Percentiles rank a stretch among this genome's conserved stretches.
Conservation (phyloP, 1,140 invertebrate genomes). For the Camponotus vicinus region DNA sequence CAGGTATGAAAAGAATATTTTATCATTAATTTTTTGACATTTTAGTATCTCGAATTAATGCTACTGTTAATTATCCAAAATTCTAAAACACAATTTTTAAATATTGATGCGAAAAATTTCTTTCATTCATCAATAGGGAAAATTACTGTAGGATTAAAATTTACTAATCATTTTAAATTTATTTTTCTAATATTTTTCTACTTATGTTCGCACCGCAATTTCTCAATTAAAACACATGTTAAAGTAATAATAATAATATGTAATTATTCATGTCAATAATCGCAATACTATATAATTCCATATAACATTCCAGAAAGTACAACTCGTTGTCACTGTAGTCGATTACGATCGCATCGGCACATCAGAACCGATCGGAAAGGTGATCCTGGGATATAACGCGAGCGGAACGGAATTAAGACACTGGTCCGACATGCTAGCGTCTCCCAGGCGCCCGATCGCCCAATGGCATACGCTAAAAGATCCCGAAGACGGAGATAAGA, state of each 20-base stretch:
- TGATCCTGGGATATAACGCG: constrained; percentile 98
- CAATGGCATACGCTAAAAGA: constrained; percentile 99
- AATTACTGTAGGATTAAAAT: not conserved
- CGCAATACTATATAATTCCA: not conserved
- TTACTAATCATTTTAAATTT: not conserved
- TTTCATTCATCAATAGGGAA: not conserved
- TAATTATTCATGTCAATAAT: constrained; percentile 5
- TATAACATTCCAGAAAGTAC: constrained; percentile 95
- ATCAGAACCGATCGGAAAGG: constrained; percentile 99
- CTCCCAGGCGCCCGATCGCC: constrained; percentile 98
- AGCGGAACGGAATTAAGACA: constrained; percentile 99
- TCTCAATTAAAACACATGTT: constrained; percentile 6
- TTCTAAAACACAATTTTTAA: not conserved
- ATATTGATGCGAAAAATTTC: not conserved
- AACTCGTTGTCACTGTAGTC: constrained; percentile 99
- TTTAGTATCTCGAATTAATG: too few species aligned
- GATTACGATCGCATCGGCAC: constrained; percentile 99
- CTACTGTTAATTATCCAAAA: not conserved
- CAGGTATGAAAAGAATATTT: constrained; percentile 90
- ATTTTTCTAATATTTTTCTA: not conserved
- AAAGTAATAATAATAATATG: not conserved
- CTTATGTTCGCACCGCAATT: not conserved
- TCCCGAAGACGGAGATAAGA: constrained; percentile 97
- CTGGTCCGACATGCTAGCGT: constrained; percentile 99
- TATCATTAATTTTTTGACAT: not conserved